Evolutionary conservation across 1,140 invertebrate species (phyloP), one percentile per base, ranked within the genome.

Genomic region (Scaptomyza hsui): DNA sequence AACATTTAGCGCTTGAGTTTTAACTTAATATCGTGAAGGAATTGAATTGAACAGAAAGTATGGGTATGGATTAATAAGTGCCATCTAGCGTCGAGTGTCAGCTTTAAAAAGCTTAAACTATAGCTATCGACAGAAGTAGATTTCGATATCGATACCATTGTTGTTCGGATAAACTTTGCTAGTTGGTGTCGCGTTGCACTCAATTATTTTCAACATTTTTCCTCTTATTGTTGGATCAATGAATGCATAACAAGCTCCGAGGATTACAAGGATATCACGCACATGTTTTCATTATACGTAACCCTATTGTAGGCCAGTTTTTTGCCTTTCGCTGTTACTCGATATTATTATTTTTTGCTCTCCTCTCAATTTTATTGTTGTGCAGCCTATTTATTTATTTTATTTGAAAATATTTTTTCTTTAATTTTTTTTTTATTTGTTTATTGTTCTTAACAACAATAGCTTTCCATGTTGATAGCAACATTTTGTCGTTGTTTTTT

Each of bases 371-470:
- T 48, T 7, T 48, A 18, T 16, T 52, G n/a, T 7, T 13, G 13
- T 49, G 15, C 2, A 16, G 19, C 18, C n/a, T 18, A 4, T 72
- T 72, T 64, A 57, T 73, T 78, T 72, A 47, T 72, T 57, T 48
- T 32, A 45, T 52, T 51, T 72, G 61, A 53, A 37, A 42, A 26
- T 44, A 35, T 55, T 80, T 57, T 65, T 35, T 35, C 39, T 72
- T 45, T 67, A 3, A 37, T 41, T 45, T 44, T n/a, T 32, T 39
- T 53, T 44, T 62, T 52, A 59, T 60, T 48, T 77, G 62, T 69
- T 80, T 77, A 77, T 80, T 68, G 62, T 81, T 81, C 53, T 73
- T 77, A 64, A 64, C 69, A 80, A 78, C 69, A 77, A 74, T 74
- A 56, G 78, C 42, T 51, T 60, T 45, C 37, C 39, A 15, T 42